phyloP scores from a whole-genome alignment of 2,888 invertebrate genomes.

The Andrena camellia region DNA sequence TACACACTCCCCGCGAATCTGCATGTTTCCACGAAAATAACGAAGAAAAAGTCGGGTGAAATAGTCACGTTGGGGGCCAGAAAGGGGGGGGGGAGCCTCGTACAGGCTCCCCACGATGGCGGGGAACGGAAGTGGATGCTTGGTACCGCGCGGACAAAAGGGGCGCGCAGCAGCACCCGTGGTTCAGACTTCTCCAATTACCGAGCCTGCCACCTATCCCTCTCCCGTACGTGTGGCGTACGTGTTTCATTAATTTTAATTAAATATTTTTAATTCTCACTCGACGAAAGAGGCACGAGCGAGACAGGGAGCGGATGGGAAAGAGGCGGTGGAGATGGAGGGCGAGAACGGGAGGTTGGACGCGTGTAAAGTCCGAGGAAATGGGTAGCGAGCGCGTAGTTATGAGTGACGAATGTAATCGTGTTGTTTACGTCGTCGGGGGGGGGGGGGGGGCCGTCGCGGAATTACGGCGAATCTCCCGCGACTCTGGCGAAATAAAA shows the following conservation, averaged over 20 bases:
- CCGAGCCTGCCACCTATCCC: slow-evolving; percentile 55
- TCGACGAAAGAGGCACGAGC: slow-evolving; percentile 15
- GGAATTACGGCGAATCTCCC: slow-evolving; percentile 11
- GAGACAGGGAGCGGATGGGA: background rate
- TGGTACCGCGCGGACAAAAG: slow-evolving; percentile 58
- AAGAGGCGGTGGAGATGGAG: slow-evolving; percentile 12
- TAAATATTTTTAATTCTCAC: slow-evolving; percentile 79
- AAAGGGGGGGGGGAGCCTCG: slow-evolving; percentile 29
- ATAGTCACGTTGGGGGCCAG: slow-evolving; percentile 37
- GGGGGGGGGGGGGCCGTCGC: background rate
- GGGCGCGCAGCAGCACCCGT: slow-evolving; percentile 46
- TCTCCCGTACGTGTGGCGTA: slow-evolving; percentile 68
- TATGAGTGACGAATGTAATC: slow-evolving; percentile 28
- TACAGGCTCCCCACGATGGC: slow-evolving; percentile 28
- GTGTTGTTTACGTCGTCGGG: slow-evolving; percentile 35
- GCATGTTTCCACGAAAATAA: slow-evolving; percentile 16
- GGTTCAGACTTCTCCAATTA: slow-evolving; percentile 80
- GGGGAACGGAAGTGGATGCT: slow-evolving; percentile 36
- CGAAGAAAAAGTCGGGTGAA: slow-evolving; percentile 42
- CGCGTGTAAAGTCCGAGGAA: slow-evolving; percentile 3
- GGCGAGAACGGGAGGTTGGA: background rate
- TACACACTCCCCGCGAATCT: background rate
- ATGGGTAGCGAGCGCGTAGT: slow-evolving; percentile 4
- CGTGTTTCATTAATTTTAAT: slow-evolving; percentile 82
- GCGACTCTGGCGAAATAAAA: background rate